Evolutionary conservation across 2,797 vertebrate genomes (phyloP), one percentile per base, ranked within the genome.

Genomic region (Pteronotus mesoamericanus): DNA sequence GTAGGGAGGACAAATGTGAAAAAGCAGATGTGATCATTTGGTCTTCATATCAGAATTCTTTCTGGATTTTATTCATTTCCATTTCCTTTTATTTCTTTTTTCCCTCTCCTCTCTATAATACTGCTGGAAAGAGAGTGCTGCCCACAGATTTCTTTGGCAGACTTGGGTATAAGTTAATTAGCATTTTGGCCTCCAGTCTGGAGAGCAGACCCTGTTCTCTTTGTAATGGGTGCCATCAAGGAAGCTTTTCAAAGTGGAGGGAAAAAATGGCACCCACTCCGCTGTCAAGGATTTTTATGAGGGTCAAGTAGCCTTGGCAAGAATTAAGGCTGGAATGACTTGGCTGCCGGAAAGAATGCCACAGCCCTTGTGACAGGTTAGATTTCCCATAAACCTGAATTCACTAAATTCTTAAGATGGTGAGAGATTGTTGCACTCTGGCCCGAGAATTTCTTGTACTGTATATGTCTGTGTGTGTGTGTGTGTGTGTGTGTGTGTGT

Each of bases 231-330:
- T 69, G 77, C 92, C 68, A 26, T 94, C 88, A 79, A 95, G 94
- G 87, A 94, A 94, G 83, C 71, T 91, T 96, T 95, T 86, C 91
- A 97, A 93, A 96, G 94, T 80, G 10, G 26, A 79, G 46, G 92
- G 22, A 29, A 83, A 95, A 82, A 95, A 82, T 72, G 89, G 89
- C 93, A 86, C 86, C 89, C 84, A 86, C 59, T 95, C 77, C 32
- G 7, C 96, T 95, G 82, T 97, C 94, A 94, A 92, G 88, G 91
- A 92, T 90, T 97, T 97, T 96, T 97, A 97, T 69, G 85, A 94
- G 94, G 94, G 90, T 97, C 97, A 97, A 96, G 93, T 94, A 90
- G 85, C 61, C 29, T 92, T 97, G 96, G 96, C 92, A 46, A 64
- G 86, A 72, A 37, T n/a, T 57, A 88, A 86, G 64, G 26, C 82